Evolutionary conservation across 2,113 vertebrate genomes (phyloP).

Genomic region (Urocitellus parryii): DNA sequence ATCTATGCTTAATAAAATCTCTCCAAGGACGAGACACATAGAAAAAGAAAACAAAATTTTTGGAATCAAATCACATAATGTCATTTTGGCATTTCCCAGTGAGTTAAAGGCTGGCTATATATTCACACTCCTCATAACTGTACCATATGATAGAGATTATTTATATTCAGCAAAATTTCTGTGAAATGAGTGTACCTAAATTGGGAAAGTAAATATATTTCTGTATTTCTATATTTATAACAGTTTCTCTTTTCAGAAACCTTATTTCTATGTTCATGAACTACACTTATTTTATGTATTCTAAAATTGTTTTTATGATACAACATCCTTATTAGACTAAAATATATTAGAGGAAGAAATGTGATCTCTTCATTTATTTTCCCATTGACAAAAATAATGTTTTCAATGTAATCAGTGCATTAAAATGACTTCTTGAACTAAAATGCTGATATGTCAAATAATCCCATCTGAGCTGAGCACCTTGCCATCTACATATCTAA

Average conservation of each 20-base stretch:
- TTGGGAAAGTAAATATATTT: conserved; percentile 25
- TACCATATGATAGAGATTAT: not conserved
- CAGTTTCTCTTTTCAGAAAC: conserved; percentile 38
- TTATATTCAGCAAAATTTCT: conserved; percentile 29
- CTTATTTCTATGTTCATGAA: not conserved
- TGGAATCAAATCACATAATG: not conserved
- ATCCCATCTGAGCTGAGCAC: not conserved
- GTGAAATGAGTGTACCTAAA: not conserved
- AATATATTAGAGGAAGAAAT: not conserved
- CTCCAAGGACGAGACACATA: not conserved
- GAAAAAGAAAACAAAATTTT: not conserved
- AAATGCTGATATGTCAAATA: not conserved
- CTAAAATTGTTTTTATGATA: not conserved
- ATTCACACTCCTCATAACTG: not conserved
- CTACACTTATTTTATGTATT: conserved; percentile 35
- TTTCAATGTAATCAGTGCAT: not conserved
- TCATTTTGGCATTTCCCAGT: conserved; percentile 41
- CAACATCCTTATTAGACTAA: not conserved
- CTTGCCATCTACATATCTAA: not conserved
- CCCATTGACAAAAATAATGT: not conserved
- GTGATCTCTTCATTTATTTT: conserved; percentile 6
- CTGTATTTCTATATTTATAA: not conserved
- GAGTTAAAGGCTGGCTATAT: not conserved
- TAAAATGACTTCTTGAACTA: not conserved
- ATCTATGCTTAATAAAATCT: conserved; percentile 1